These are phyloP conservation scores for Accipiter virgatus DNA, from an alignment of 2,113 vertebrate genomes.

Conservation along the genomic window DNA sequence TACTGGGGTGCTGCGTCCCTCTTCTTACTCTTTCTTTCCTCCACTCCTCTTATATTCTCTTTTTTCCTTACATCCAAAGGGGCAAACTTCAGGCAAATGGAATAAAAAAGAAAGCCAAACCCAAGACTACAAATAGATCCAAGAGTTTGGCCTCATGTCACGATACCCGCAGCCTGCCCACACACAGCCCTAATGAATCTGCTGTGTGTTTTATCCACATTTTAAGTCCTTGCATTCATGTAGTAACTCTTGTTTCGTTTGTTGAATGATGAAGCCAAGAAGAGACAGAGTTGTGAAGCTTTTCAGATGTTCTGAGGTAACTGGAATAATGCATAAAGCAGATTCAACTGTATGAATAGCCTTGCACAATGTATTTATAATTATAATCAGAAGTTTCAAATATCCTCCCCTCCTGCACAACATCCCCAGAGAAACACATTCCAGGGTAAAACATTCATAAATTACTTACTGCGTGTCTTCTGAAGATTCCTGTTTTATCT, in stretches of 20 bases:
- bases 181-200: background rate
- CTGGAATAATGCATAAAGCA: background rate
- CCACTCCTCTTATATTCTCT: background rate
- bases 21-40: background rate
- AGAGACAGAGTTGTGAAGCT: background rate
- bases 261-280: background rate
- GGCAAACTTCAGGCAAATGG: background rate
- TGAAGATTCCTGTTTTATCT: constrained; percentile 87
- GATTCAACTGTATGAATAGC: background rate
- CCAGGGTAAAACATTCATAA: background rate
- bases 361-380: constrained; percentile 20
- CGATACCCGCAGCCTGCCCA: background rate
- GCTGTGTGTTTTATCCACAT: accelerated
- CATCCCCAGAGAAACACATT: background rate
- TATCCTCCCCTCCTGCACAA: background rate
- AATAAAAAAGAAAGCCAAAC: background rate
- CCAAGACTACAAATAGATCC: background rate
- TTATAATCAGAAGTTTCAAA: constrained; percentile 4
- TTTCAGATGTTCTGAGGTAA: background rate
- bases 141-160: background rate
- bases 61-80: background rate
- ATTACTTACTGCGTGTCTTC: constrained; percentile 91
- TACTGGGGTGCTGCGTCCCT: background rate
- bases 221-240: background rate
- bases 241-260: accelerated